Evolutionary conservation across 2,888 invertebrate species (phyloP), one percentile per base, ranked within the genome.

Genomic region (Aelia acuminata): DNA sequence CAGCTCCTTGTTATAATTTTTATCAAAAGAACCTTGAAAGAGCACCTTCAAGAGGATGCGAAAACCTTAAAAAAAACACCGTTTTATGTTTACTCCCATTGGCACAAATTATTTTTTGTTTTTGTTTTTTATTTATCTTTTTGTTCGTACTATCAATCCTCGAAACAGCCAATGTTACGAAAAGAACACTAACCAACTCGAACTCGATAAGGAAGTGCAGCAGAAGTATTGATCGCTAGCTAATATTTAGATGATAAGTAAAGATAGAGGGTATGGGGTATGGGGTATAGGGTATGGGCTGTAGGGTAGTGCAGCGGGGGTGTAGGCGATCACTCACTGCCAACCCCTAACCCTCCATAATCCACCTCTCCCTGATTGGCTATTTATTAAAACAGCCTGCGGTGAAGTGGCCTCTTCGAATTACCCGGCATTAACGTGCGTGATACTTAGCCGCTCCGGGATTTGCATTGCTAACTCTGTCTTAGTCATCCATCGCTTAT

Each of bases 181-280:
- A n/a, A n/a, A n/a, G n/a, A n/a, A n/a, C n/a, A n/a, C n/a, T n/a
- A n/a, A n/a, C n/a, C n/a, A n/a, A n/a, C n/a, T n/a, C n/a, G n/a
- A n/a, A n/a, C n/a, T 18, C 43, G 7, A n/a, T 80, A 43, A 80
- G 80, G 43, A 80, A 80, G 80, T 15, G 15, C 11, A 80, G 80
- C 22, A n/a, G n/a, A 22, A 80, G 80, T 80, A 80, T 80, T 80
- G 80, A 80, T 80, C 80, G 43, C 43, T 47, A 80, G 39, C 43
- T 47, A 80, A 80, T 80, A 80, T 80, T 80, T 80, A 80, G 80
- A 80, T 80, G 80, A 80, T 80, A 80, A 80, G 80, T 80, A 80
- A 80, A 80, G 80, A 80, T 80, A 80, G 43, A 43, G 75, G n/a
- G n/a, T n/a, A n/a, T n/a, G n/a, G 75, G 75, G 18, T 39, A 75